A percentile compares a stretch with the other conserved stretches of the same genome.
Evolutionary conservation across 2,797 vertebrate genomes (phyloP).

Genomic region (Ciconia nigra): DNA sequence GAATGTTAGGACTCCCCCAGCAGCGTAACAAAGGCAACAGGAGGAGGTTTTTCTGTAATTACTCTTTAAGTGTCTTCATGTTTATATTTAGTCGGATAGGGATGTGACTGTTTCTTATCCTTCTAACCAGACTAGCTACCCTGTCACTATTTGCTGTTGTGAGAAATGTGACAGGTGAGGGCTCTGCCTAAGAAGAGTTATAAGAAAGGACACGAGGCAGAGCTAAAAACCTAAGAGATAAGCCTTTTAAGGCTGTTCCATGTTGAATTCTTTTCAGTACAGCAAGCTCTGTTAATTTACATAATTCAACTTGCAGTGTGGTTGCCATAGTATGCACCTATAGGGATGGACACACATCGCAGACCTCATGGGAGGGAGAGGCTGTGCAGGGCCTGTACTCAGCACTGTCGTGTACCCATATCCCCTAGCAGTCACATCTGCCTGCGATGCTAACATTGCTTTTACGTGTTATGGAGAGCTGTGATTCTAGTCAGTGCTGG

Average conservation of each 20-base stretch:
- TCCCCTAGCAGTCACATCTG: background rate
- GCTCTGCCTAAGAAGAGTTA: background rate
- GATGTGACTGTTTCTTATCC: background rate
- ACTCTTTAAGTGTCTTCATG: background rate
- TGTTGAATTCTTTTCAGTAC: background rate
- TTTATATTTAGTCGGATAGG: background rate
- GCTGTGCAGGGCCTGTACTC: background rate
- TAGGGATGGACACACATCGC: background rate
- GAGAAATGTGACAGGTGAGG: background rate
- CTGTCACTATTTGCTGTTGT: background rate
- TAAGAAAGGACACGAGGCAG: background rate
- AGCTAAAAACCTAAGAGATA: background rate
- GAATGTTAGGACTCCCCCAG: background rate
- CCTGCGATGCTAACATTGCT: accelerated
- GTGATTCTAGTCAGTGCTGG: background rate
- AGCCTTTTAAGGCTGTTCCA: background rate
- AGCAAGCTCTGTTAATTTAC: background rate
- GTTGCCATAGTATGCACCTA: background rate
- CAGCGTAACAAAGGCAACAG: background rate
- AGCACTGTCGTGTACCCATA: background rate
- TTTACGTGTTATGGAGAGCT: background rate
- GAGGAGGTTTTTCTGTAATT: background rate
- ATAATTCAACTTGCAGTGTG: background rate
- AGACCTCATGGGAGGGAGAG: background rate
- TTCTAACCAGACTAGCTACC: accelerated